These are phyloP conservation scores for Ostrea denselamellosa DNA, from an alignment of 1,140 invertebrate species.

Conservation along the genomic window DNA sequence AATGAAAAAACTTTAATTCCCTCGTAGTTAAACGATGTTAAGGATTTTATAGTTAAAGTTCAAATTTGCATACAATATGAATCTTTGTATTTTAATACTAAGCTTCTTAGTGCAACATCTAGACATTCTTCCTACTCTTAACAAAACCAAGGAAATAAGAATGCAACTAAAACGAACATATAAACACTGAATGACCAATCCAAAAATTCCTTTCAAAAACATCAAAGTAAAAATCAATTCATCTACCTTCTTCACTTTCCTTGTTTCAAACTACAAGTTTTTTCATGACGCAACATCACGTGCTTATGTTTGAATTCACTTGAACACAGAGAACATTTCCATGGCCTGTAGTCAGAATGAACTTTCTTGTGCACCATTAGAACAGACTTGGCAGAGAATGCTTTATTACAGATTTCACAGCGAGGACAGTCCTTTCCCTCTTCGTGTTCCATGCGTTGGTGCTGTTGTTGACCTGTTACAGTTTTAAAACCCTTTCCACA, in stretches of 20 bases:
- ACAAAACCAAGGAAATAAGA: no score
- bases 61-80: no score
- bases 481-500: slow-evolving; percentile 45
- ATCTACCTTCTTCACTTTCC: neutral
- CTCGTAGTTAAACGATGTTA: no score
- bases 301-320: slow-evolving; percentile 39
- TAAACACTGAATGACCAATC: no score
- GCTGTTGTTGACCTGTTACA: neutral
- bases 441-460: slow-evolving; percentile 17
- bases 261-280: neutral
- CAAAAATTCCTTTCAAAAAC: neutral
- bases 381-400: slow-evolving; percentile 13
- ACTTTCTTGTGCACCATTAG: slow-evolving; percentile 34
- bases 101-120: no score
- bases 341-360: slow-evolving; percentile 41
- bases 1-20: no score
- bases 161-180: no score
- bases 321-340: slow-evolving; percentile 14
- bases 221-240: neutral
- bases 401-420: slow-evolving; percentile 42
- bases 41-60: no score
- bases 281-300: slow-evolving; percentile 24
- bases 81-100: no score
- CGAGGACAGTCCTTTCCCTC: neutral
- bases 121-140: no score